Conservation (phyloP, 2,113 vertebrate species). For the Cottus gobio region DNA sequence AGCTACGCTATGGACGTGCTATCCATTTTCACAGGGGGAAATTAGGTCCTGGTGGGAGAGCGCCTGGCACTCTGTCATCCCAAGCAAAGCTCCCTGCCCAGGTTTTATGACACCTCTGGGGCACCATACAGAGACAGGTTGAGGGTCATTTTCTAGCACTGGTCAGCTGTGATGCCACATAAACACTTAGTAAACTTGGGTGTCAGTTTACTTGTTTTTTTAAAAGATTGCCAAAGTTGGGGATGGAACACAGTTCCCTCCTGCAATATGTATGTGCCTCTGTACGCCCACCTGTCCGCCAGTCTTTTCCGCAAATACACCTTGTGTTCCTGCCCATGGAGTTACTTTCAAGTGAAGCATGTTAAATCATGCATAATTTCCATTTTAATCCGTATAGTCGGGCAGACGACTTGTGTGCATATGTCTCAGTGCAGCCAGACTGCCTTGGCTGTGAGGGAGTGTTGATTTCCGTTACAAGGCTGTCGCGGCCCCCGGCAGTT, state of each 20-base stretch:
- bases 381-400: constrained; percentile 72
- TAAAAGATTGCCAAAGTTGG: constrained; percentile 64
- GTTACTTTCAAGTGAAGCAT: constrained; percentile 66
- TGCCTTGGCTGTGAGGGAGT: constrained; percentile 67
- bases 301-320: constrained; percentile 25
- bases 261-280: constrained; percentile 73
- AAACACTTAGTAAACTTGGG: constrained; percentile 72
- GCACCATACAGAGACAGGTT: constrained; percentile 82
- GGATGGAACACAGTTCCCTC: constrained; percentile 48
- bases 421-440: constrained; percentile 58
- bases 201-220: constrained; percentile 76
- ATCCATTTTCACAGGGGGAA: constrained; percentile 85
- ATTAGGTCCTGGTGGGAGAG: constrained; percentile 84
- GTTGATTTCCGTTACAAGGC: constrained; percentile 83
- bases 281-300: constrained; percentile 51
- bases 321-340: constrained; percentile 48
- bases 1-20: constrained; percentile 83
- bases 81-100: constrained; percentile 75
- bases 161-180: constrained; percentile 80
- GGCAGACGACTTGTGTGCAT: constrained; percentile 59
- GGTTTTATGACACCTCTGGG: constrained; percentile 81
- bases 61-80: constrained; percentile 82
- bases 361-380: constrained; percentile 77
- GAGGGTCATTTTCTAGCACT: constrained; percentile 80
- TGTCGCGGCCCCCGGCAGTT: constrained; percentile 76